Evolutionary conservation across 2,113 vertebrate genomes (phyloP).

Genomic region (Anas platyrhynchos): DNA sequence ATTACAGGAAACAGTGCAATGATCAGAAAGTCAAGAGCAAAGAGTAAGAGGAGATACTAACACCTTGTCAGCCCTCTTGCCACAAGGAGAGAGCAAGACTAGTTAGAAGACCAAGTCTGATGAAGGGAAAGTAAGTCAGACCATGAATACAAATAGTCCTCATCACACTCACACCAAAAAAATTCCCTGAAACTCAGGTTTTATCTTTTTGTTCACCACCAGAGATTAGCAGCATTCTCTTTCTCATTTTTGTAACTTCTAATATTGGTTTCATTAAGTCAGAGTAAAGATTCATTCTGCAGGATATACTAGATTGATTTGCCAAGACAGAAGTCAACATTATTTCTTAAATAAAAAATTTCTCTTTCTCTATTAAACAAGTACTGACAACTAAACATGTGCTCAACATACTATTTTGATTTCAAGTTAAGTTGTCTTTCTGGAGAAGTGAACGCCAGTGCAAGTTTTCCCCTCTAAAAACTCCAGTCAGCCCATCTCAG

Average conservation of each 20-base stretch:
- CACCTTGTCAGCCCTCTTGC: neutral
- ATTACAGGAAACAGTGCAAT: neutral
- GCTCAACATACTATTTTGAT: neutral
- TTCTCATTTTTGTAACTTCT: neutral
- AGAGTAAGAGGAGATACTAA: neutral
- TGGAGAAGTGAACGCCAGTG: rapidly evolving
- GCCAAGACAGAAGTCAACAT: neutral
- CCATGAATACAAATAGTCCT: neutral
- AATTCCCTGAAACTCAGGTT: rapidly evolving
- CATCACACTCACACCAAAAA: neutral
- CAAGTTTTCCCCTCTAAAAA: neutral
- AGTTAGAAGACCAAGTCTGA: neutral
- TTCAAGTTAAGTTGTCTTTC: neutral
- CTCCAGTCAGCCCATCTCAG: neutral
- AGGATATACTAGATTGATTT: neutral
- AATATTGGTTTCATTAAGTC: neutral
- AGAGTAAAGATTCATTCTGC: neutral
- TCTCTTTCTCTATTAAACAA: neutral
- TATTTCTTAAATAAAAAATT: neutral
- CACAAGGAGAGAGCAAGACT: neutral
- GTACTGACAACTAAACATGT: neutral
- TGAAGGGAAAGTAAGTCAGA: neutral
- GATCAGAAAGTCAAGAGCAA: neutral
- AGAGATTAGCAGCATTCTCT: neutral
- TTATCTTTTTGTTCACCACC: neutral